These are phyloP conservation scores for Drosophila ohnishii DNA, from an alignment of 1,140 invertebrate genomes.

Conservation along the genomic window DNA sequence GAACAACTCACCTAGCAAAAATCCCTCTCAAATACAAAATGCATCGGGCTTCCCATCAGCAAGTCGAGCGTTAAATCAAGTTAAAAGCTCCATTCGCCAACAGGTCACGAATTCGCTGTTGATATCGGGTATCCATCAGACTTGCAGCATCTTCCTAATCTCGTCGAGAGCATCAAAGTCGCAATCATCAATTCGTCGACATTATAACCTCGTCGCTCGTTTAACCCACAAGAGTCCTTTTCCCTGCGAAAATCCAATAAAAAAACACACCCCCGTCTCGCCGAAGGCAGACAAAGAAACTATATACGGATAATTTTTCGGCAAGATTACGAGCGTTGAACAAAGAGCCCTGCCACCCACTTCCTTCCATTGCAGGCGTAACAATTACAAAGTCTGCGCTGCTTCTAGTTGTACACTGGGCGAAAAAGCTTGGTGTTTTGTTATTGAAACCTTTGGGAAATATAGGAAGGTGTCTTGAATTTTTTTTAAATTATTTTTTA, in stretches of 20 bases:
- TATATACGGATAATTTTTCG: slow-evolving; percentile 48
- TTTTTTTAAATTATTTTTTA: background rate
- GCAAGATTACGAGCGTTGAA: slow-evolving; percentile 65
- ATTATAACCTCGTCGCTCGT: slow-evolving; percentile 55
- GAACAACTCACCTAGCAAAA: background rate
- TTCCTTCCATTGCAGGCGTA: slow-evolving; percentile 54
- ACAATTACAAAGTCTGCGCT: slow-evolving; percentile 76
- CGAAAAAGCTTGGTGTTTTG: background rate
- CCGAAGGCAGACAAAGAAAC: slow-evolving; percentile 48
- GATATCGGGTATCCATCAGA: slow-evolving; percentile 47
- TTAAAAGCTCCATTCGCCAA: slow-evolving; percentile 44
- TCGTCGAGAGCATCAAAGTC: slow-evolving; percentile 54
- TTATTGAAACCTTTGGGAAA: too few species aligned
- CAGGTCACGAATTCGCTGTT: slow-evolving; percentile 45
- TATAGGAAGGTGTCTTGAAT: background rate
- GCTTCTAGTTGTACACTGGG: slow-evolving; percentile 25
- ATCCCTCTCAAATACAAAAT: slow-evolving; percentile 13
- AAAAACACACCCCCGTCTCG: slow-evolving; percentile 14
- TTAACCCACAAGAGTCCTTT: slow-evolving; percentile 68
- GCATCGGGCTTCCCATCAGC: slow-evolving; percentile 23
- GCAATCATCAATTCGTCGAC: slow-evolving; percentile 52
- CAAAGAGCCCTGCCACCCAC: slow-evolving; percentile 46
- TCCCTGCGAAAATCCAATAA: slow-evolving; percentile 8
- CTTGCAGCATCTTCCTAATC: slow-evolving; percentile 53
- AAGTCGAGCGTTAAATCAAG: slow-evolving; percentile 29